Evolutionary conservation across 2,797 vertebrate genomes (phyloP).

Genomic region (Alauda arvensis): DNA sequence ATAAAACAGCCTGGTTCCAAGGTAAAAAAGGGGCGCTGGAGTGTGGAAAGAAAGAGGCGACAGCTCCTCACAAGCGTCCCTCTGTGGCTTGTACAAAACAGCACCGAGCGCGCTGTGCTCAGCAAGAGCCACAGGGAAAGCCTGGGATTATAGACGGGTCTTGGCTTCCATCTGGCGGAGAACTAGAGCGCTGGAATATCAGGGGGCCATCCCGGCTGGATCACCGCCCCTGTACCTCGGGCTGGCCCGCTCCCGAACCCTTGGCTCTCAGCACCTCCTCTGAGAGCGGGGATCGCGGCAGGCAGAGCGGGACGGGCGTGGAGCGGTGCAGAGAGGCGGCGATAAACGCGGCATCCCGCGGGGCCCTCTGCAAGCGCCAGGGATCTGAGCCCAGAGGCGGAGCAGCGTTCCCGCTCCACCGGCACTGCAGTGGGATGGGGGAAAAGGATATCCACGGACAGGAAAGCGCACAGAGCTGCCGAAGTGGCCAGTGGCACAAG

Average conservation of each 20-base stretch:
- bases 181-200: neutral
- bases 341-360: fast-evolving
- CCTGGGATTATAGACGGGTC: neutral
- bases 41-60: neutral
- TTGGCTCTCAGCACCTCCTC: too few relatives aligned
- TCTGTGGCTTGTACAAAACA: fast-evolving
- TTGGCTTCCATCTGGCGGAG: slow-evolving; percentile 42
- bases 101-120: fast-evolving
- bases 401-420: fast-evolving
- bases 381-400: fast-evolving
- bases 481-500: fast-evolving
- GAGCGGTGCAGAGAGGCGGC: fast-evolving
- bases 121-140: fast-evolving
- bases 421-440: fast-evolving
- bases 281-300: neutral
- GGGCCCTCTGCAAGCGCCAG: fast-evolving
- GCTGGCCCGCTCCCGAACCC: neutral
- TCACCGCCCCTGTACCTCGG: fast-evolving
- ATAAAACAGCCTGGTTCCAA: neutral
- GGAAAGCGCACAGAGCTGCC: neutral
- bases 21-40: neutral
- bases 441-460: fast-evolving
- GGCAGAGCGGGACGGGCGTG: fast-evolving
- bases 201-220: fast-evolving
- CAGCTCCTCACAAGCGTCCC: neutral